Conservation (phyloP, 2,797 vertebrate species). For the Coregonus sp. region DNA sequence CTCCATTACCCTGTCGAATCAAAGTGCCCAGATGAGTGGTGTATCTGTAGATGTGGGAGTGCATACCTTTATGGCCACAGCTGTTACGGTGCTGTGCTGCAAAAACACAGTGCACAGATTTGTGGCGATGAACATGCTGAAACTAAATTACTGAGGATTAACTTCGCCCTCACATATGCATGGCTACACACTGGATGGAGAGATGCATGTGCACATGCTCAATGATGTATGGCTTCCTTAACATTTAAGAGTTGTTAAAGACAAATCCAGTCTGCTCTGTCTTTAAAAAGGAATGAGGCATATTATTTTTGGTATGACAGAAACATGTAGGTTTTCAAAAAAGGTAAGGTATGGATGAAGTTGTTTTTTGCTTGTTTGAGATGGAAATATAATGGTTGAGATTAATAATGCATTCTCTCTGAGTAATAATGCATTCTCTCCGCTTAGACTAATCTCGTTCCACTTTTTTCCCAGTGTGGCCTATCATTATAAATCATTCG, state of each 20-base stretch:
- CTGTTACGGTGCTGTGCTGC: background rate
- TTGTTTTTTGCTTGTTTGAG: no score
- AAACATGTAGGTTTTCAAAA: no score
- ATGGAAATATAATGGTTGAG: no score
- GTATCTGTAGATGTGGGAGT: background rate
- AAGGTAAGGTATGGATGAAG: no score
- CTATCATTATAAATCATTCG: background rate
- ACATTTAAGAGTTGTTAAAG: background rate
- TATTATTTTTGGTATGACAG: no score
- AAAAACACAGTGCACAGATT: background rate
- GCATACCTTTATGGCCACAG: background rate
- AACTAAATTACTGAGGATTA: background rate
- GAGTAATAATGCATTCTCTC: background rate
- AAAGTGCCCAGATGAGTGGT: background rate
- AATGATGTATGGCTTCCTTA: background rate
- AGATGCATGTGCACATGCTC: background rate
- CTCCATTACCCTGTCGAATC: background rate
- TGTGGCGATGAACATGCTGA: background rate
- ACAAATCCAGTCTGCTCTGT: background rate
- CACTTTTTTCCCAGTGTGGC: background rate
- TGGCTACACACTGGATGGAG: background rate
- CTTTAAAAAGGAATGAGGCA: background rate
- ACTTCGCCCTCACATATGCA: background rate
- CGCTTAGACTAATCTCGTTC: background rate
- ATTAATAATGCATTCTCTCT: background rate